These are phyloP conservation scores for Scomber scombrus DNA, from an alignment of 2,113 vertebrate genomes.

Conservation along the genomic window DNA sequence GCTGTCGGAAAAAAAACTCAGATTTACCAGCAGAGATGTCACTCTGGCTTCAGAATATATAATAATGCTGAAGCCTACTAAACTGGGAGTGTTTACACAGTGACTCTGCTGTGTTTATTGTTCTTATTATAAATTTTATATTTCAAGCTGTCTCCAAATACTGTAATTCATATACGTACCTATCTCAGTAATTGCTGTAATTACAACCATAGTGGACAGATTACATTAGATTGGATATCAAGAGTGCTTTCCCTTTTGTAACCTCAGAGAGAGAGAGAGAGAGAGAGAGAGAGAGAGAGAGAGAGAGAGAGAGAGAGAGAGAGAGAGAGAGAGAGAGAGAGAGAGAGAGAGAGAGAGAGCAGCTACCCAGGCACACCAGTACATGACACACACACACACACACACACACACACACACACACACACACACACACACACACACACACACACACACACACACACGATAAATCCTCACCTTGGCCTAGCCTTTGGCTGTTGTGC, in stretches of 20 bases:
- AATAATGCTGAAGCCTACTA: conserved; percentile 34
- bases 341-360: conserved; percentile 1
- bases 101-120: conserved; percentile 45
- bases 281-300: conserved; percentile 8
- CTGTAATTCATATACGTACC: conserved; percentile 19
- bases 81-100: conserved; percentile 50
- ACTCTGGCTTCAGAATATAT: conserved; percentile 17
- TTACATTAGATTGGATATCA: background rate
- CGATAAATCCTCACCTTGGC: conserved; percentile 86
- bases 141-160: conserved; percentile 52
- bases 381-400: conserved; percentile 1
- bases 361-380: background rate
- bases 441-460: conserved; percentile 3
- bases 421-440: too few species aligned
- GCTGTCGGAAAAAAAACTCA: conserved; percentile 5
- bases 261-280: conserved; percentile 4
- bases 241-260: background rate
- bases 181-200: background rate
- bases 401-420: too few species aligned
- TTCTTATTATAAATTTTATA: conserved; percentile 36
- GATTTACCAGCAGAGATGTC: conserved; percentile 39
- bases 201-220: background rate
- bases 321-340: conserved; percentile 10
- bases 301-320: background rate
- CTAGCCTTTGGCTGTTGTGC: conserved; percentile 90